These are phyloP conservation scores for Clarias pachynema DNA, from an alignment of 2,797 vertebrate species.

Conservation along the genomic window DNA sequence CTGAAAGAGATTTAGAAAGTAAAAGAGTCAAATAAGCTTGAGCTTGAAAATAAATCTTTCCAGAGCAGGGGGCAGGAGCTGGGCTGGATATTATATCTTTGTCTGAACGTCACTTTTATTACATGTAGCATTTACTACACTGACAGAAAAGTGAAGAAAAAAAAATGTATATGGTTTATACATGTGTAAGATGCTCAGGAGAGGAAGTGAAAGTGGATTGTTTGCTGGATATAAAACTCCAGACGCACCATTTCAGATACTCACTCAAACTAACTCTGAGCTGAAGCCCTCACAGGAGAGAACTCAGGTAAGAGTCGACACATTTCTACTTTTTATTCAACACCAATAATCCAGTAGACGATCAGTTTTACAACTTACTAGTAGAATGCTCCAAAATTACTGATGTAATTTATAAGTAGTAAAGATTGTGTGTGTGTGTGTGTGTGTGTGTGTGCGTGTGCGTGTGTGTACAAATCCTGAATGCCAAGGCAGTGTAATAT, in stretches of 20 bases:
- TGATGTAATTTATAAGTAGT: not conserved
- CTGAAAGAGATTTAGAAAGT: not conserved
- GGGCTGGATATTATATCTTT: too few relatives aligned
- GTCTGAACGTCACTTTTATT: not conserved
- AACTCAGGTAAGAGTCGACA: not conserved
- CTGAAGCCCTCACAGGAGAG: not conserved
- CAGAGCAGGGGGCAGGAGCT: not conserved
- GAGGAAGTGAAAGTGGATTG: not conserved
- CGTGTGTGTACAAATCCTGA: not conserved
- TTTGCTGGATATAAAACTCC: constrained; percentile 14
- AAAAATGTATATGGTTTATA: not conserved
- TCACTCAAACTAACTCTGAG: not conserved
- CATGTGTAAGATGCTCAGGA: not conserved
- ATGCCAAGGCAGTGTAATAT: not conserved
- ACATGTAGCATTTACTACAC: not conserved
- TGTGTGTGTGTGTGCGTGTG: not conserved
- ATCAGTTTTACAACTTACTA: not conserved
- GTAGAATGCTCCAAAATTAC: not conserved
- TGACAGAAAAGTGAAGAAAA: too few relatives aligned
- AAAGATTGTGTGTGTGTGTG: not conserved
- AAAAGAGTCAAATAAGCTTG: constrained; percentile 7
- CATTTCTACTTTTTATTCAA: not conserved
- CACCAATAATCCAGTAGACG: not conserved
- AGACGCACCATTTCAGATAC: not conserved
- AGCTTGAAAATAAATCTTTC: constrained; percentile 6